These are phyloP conservation scores for Meganola albula DNA, from an alignment of 2,888 invertebrate genomes.

Conservation along the genomic window DNA sequence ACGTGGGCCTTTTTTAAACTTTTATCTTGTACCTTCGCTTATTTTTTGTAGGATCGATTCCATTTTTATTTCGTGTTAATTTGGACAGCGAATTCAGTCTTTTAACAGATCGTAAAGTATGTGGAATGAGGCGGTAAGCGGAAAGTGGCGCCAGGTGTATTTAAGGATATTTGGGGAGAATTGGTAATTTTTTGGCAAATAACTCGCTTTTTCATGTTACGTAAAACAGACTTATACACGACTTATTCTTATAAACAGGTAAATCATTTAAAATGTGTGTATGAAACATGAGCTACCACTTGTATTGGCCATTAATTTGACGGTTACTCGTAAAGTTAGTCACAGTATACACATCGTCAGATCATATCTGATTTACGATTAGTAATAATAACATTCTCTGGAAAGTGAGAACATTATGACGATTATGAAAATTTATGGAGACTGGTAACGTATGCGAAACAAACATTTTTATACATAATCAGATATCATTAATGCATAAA, in stretches of 20 bases:
- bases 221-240: not conserved
- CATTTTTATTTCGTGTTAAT: conserved; percentile 77
- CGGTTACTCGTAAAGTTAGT: conserved; percentile 5
- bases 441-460: conserved; percentile 28
- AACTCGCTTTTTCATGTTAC: not conserved
- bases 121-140: conserved; percentile 36
- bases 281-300: conserved; percentile 4
- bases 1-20: conserved; percentile 76
- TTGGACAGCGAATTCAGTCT: conserved; percentile 76
- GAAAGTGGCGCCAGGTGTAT: conserved; percentile 61
- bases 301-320: conserved; percentile 7
- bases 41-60: conserved; percentile 70
- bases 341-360: conserved; percentile 12
- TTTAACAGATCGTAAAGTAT: conserved; percentile 79
- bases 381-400: conserved; percentile 25
- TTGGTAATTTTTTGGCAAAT: conserved; percentile 2
- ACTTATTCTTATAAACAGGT: not conserved
- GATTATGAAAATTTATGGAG: conserved; percentile 30
- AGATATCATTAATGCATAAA: conserved; percentile 59
- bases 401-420: conserved; percentile 33
- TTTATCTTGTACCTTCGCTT: conserved; percentile 73
- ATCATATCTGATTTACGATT: conserved; percentile 23
- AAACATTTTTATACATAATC: conserved; percentile 37
- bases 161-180: conserved; percentile 15
- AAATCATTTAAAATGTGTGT: not conserved